Evolutionary conservation across 2,797 vertebrate genomes (phyloP).

Genomic region (Macroramphosus scolopax): DNA sequence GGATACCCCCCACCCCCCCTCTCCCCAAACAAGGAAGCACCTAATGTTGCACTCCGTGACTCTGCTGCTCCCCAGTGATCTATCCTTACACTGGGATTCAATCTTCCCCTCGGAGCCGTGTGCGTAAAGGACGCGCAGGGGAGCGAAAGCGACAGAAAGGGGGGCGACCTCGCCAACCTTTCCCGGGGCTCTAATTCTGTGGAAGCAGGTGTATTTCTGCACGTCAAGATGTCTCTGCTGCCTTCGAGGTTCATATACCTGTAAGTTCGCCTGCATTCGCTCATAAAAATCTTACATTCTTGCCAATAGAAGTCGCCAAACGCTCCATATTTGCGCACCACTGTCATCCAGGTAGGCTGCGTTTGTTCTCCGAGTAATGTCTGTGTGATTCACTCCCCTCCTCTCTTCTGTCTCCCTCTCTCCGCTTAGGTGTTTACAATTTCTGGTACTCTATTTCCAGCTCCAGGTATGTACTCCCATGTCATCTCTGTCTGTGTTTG

Average conservation of each 20-base stretch:
- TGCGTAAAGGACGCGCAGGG: slow-evolving; percentile 72
- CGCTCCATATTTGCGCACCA: slow-evolving; percentile 59
- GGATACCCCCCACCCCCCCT: slow-evolving; percentile 37
- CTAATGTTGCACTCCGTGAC: slow-evolving; percentile 78
- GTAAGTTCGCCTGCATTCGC: slow-evolving; percentile 71
- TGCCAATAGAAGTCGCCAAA: slow-evolving; percentile 85
- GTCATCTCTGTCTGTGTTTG: background rate
- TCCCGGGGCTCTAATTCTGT: slow-evolving; percentile 67
- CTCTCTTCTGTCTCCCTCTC: slow-evolving; percentile 43
- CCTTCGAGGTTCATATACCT: slow-evolving; percentile 85
- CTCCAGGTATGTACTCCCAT: slow-evolving; percentile 77
- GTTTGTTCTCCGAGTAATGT: slow-evolving; percentile 69
- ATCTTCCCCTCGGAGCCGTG: slow-evolving; percentile 65
- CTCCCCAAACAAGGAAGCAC: slow-evolving; percentile 71
- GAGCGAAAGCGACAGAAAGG: slow-evolving; percentile 37
- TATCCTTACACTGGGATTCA: slow-evolving; percentile 70
- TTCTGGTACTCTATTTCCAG: slow-evolving; percentile 85
- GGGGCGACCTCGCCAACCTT: slow-evolving; percentile 64
- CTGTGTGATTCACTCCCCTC: slow-evolving; percentile 73
- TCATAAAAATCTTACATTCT: slow-evolving; percentile 65
- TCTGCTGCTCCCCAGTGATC: slow-evolving; percentile 66
- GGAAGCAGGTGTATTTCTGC: slow-evolving; percentile 79
- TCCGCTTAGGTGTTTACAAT: slow-evolving; percentile 82
- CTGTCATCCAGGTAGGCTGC: slow-evolving; percentile 66
- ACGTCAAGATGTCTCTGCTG: slow-evolving; percentile 79